A percentile compares a stretch with the other conserved stretches of the same genome.
These are phyloP conservation scores for Polyergus mexicanus DNA, from an alignment of 1,140 invertebrate species.

Conservation along the genomic window DNA sequence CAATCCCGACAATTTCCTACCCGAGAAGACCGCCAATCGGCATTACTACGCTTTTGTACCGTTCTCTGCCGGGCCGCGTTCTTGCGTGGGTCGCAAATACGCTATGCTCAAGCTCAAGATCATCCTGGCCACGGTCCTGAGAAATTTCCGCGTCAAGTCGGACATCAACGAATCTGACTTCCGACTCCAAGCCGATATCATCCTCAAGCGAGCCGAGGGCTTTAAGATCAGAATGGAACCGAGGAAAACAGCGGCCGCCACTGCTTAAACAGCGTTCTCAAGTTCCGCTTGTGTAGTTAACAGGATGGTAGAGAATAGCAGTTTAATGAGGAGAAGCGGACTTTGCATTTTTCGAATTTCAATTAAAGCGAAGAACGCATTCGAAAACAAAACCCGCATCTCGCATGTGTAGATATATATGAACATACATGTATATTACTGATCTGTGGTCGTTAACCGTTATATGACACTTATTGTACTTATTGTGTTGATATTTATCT, in stretches of 20 bases:
- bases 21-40: constrained; percentile 91
- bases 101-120: constrained; percentile 95
- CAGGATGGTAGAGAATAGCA: background rate
- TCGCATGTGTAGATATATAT: background rate
- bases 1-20: constrained; percentile 94
- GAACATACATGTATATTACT: constrained; percentile 78
- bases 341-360: background rate
- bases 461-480: constrained; percentile 61
- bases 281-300: background rate
- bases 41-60: constrained; percentile 95
- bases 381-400: too few relatives aligned
- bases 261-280: constrained; percentile 69
- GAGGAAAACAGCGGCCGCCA: constrained; percentile 85
- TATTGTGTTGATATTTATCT: constrained; percentile 80
- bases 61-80: constrained; percentile 94
- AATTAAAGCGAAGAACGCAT: background rate
- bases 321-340: background rate
- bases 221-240: constrained; percentile 91
- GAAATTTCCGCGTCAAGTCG: constrained; percentile 92
- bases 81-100: constrained; percentile 95
- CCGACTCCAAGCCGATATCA: constrained; percentile 93
- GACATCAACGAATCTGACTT: constrained; percentile 91
- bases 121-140: constrained; percentile 94
- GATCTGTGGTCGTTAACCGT: constrained; percentile 68
- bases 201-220: constrained; percentile 93